phyloP scores from a whole-genome alignment of 2,888 invertebrate species.

The Habroteleia sp. region DNA sequence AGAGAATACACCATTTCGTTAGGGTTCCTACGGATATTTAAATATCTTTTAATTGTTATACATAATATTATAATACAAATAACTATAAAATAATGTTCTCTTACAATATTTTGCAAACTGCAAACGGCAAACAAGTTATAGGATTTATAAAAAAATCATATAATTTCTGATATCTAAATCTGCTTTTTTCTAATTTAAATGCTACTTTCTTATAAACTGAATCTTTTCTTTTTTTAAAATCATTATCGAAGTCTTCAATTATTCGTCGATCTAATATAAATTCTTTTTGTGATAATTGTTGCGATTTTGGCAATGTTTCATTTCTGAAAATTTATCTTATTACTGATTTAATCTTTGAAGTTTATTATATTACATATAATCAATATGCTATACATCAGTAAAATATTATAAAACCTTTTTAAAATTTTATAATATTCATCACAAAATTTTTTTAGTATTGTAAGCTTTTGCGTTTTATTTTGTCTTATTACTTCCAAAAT shows the following conservation, averaged over 20 bases:
- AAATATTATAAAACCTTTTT: conserved; percentile 78
- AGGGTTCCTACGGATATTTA: no score
- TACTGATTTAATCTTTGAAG: neutral
- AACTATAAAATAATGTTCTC: conserved; percentile 30
- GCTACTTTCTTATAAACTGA: conserved; percentile 86
- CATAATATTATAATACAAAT: no score
- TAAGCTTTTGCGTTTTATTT: conserved; percentile 84
- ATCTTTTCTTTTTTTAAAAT: conserved; percentile 84
- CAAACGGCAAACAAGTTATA: conserved; percentile 80
- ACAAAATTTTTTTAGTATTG: conserved; percentile 83
- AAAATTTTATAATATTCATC: conserved; percentile 84
- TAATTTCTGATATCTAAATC: conserved; percentile 84
- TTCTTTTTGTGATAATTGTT: conserved; percentile 83
- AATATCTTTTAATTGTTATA: no score
- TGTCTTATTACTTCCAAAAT: conserved; percentile 85
- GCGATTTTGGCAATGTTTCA: conserved; percentile 83
- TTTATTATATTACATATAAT: neutral
- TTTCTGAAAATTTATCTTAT: conserved; percentile 80
- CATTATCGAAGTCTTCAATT: conserved; percentile 83
- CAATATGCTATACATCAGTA: no score
- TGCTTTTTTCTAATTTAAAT: conserved; percentile 87
- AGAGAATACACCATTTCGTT: conserved; percentile 82
- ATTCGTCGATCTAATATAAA: conserved; percentile 87
- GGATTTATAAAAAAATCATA: conserved; percentile 86
- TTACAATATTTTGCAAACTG: conserved; percentile 74